phyloP scores from a whole-genome alignment of 2,888 invertebrate species.

The Cheilosia soror region DNA sequence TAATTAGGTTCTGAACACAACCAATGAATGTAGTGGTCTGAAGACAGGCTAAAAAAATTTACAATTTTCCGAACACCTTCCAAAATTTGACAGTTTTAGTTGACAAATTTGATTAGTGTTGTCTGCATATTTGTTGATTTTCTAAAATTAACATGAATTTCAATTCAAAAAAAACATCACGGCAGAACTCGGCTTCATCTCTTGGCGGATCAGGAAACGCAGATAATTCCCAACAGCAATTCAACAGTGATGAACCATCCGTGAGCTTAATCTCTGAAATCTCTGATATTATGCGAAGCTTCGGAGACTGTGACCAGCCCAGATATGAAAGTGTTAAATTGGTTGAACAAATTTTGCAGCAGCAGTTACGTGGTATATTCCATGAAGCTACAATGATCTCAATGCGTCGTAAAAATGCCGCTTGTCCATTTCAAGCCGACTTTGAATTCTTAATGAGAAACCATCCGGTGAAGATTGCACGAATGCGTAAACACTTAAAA shows the following conservation, averaged over 20 bases:
- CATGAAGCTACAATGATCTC: constrained; percentile 90
- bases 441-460: constrained; percentile 93
- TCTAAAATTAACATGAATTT: constrained; percentile 77
- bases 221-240: constrained; percentile 41
- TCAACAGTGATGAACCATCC: constrained; percentile 78
- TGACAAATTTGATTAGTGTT: not conserved
- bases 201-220: constrained; percentile 19
- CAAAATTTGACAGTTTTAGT: not conserved
- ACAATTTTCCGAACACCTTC: not conserved
- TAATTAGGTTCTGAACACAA: not conserved
- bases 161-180: constrained; percentile 78
- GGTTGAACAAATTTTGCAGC: constrained; percentile 92
- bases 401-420: constrained; percentile 86
- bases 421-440: constrained; percentile 86
- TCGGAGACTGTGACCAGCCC: constrained; percentile 94
- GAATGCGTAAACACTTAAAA: constrained; percentile 90
- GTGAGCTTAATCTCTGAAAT: constrained; percentile 86
- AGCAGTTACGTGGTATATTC: constrained; percentile 91
- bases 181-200: constrained; percentile 78
- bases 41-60: not conserved
- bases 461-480: constrained; percentile 90
- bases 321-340: constrained; percentile 92
- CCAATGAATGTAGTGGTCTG: not conserved
- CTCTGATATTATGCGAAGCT: constrained; percentile 95
- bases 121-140: constrained; percentile 1